Evolutionary conservation across 1,140 invertebrate species (phyloP), one percentile per base, ranked within the genome.

Genomic region (Drosophila kurseongensis): DNA sequence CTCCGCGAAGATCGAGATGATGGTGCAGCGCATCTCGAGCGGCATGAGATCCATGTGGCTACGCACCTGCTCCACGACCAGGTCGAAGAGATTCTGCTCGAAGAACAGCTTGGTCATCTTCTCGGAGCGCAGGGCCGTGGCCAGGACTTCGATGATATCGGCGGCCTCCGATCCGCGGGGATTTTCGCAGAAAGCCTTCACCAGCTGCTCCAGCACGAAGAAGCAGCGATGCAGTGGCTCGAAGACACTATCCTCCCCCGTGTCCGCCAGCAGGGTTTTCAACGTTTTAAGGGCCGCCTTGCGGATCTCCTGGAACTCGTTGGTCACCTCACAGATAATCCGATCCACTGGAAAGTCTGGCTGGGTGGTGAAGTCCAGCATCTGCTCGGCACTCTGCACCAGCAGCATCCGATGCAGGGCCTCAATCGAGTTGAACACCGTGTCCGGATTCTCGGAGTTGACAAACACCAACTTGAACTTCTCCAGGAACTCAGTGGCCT

Each of bases 41-140:
- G 60, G 36, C 40, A 90, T 29, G 0, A 55, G 10, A 0, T 80
- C 65, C 13, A 78, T 44, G 13, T 80, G 42, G 0, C 35, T 16
- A n/a, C 40, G 71, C 9, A 91, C 12, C 16, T 72, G 51, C 55
- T 82, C 75, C 9, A 90, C 61, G 16, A 85, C 69, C 45, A 69
- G 55, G 9, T 91, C 86, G 32, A 91, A 91, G 4, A 91, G 72
- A 59, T 91, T 91, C n/a, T 90, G 76, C 27, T 91, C 86, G 27
- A 91, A 91, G 44, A 91, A 91, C n/a, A 91, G 50, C 50, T 83
- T 78, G 4, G 78, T 79, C 90, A 91, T 90, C 18, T 82, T 78
- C 36, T 91, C 90, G 4, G 86, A 75, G 2, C 86, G 80, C 61
- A 91, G 32, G 0, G 90, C 86, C 10, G 89, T 80, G 16, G 90